phyloP scores from a whole-genome alignment of 2,888 invertebrate species.

The Acanthosepion esculentum region DNA sequence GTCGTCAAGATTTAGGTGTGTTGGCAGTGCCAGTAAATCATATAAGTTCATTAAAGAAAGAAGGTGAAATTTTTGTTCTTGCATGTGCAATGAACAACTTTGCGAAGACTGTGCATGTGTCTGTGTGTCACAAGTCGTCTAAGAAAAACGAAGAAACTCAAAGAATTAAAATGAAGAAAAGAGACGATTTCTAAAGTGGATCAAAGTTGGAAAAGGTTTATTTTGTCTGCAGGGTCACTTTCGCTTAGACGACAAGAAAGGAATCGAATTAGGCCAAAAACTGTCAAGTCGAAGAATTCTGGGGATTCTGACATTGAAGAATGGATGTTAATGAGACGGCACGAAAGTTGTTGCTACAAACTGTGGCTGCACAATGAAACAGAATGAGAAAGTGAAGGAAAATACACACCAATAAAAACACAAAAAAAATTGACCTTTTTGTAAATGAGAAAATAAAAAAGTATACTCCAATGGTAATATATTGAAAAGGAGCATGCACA shows the following conservation, averaged over 20 bases:
- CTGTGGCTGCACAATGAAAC: not conserved
- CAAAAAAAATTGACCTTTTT: not conserved
- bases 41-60: no score
- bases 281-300: not conserved
- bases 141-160: not conserved
- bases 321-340: conserved; percentile 11
- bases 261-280: conserved; percentile 33
- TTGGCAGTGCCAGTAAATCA: no score
- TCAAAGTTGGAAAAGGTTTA: not conserved
- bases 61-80: no score
- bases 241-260: not conserved
- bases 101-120: no score
- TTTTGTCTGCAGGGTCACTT: conserved; percentile 33
- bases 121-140: not conserved
- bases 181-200: not conserved
- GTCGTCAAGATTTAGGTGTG: no score
- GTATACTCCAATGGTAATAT: not conserved
- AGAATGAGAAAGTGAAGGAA: not conserved
- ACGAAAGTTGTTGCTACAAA: not conserved
- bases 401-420: not conserved
- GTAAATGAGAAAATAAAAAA: not conserved
- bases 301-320: not conserved
- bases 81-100: no score
- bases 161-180: not conserved
- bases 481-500: no score